phyloP scores from a whole-genome alignment of 2,797 vertebrate genomes.

The Brachymystax lenok region DNA sequence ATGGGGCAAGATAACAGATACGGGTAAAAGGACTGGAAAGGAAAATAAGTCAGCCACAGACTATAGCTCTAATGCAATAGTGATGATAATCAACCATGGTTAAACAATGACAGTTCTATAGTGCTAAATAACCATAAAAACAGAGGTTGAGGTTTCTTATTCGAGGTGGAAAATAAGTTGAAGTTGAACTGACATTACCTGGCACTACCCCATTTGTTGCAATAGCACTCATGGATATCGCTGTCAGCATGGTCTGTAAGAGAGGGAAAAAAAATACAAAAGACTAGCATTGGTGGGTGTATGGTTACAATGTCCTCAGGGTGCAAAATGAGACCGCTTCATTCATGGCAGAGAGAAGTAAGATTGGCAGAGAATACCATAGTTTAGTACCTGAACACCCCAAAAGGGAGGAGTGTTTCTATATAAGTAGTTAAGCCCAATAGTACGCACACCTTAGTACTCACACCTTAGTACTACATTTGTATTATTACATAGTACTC shows the following conservation, averaged over 20 bases:
- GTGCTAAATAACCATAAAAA: not conserved
- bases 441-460: too few relatives aligned
- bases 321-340: not conserved
- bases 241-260: slow-evolving; percentile 90
- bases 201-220: slow-evolving; percentile 97
- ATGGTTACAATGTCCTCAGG: not conserved
- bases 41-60: not conserved
- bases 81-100: too few relatives aligned
- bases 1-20: not conserved
- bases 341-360: not conserved
- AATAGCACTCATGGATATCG: slow-evolving; percentile 98
- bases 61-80: too few relatives aligned
- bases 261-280: slow-evolving; percentile 1
- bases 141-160: not conserved
- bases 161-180: too few relatives aligned
- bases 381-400: not conserved
- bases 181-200: slow-evolving; percentile 73
- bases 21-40: not conserved
- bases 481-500: slow-evolving; percentile 61
- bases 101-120: too few relatives aligned
- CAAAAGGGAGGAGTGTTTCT: too few relatives aligned
- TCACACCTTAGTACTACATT: too few relatives aligned
- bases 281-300: not conserved
- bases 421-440: too few relatives aligned
- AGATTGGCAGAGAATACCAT: not conserved